Conservation (phyloP, 2,113 vertebrate species). For the Thunnus maccoyii region DNA sequence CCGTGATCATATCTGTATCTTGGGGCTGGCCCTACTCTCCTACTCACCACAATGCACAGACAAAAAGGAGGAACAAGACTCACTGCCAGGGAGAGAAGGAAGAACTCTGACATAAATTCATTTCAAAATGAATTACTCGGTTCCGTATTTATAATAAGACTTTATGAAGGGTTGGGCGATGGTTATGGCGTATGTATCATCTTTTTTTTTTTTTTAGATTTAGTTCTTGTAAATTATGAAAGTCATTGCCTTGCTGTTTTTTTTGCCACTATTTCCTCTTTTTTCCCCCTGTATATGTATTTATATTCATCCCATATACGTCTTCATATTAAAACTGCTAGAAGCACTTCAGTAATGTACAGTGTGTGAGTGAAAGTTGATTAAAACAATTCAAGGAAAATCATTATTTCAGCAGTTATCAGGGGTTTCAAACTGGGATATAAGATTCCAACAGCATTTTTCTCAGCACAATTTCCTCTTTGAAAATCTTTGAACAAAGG, state of each 20-base stretch:
- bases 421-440: background rate
- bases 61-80: slow-evolving; percentile 51
- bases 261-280: background rate
- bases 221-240: background rate
- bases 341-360: background rate
- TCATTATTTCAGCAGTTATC: background rate
- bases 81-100: slow-evolving; percentile 37
- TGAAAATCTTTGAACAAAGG: background rate
- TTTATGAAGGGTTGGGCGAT: background rate
- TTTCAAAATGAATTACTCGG: slow-evolving; percentile 24
- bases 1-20: slow-evolving; percentile 25
- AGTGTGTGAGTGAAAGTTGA: background rate
- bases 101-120: background rate
- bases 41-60: slow-evolving; percentile 29
- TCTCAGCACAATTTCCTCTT: background rate
- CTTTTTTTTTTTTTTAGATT: too few species aligned
- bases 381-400: background rate
- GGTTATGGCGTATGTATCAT: too few species aligned
- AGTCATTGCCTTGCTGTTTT: background rate
- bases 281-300: background rate
- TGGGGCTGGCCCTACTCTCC: slow-evolving; percentile 69
- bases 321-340: background rate
- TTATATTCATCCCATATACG: background rate
- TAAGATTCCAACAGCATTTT: background rate
- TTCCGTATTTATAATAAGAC: slow-evolving; percentile 25